Evolutionary conservation across 2,888 invertebrate genomes (phyloP).

Genomic region (Elysia crispata): DNA sequence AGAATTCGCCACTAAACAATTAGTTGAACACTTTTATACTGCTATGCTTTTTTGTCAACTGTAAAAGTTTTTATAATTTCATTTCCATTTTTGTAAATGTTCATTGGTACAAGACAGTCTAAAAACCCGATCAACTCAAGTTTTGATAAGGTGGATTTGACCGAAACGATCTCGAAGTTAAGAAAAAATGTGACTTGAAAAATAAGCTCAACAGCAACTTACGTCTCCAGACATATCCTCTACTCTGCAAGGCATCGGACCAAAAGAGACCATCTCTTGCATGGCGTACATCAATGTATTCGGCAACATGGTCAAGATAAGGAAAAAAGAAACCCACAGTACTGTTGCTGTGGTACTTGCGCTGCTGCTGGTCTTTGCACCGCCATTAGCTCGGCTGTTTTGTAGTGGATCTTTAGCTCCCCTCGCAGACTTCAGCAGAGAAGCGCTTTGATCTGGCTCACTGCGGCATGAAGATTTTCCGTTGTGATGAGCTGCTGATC

Average conservation of each 20-base stretch:
- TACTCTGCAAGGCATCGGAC: constrained; percentile 48
- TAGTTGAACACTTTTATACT: too few species aligned
- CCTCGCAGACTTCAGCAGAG: not conserved
- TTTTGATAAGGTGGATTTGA: too few species aligned
- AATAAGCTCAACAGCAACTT: constrained; percentile 22
- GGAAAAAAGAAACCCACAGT: constrained; percentile 71
- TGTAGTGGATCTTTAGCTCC: not conserved
- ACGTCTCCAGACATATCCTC: constrained; percentile 40
- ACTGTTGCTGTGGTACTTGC: constrained; percentile 67
- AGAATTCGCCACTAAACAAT: too few species aligned
- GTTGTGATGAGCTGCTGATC: not conserved
- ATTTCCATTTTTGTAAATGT: too few species aligned
- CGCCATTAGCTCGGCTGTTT: not conserved
- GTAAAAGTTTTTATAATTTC: too few species aligned
- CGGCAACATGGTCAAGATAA: constrained; percentile 71
- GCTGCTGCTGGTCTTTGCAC: constrained; percentile 48
- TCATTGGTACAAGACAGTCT: too few species aligned
- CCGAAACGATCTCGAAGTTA: too few species aligned
- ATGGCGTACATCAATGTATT: constrained; percentile 67
- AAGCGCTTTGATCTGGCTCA: constrained; percentile 13
- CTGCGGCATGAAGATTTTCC: not conserved
- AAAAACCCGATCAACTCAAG: too few species aligned
- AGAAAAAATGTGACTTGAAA: too few species aligned
- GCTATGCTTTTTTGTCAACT: too few species aligned
- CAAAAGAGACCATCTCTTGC: constrained; percentile 58